Base-by-base conservation (phyloP, 2,113 vertebrate species). In the Manacus vitellinus region DNA sequence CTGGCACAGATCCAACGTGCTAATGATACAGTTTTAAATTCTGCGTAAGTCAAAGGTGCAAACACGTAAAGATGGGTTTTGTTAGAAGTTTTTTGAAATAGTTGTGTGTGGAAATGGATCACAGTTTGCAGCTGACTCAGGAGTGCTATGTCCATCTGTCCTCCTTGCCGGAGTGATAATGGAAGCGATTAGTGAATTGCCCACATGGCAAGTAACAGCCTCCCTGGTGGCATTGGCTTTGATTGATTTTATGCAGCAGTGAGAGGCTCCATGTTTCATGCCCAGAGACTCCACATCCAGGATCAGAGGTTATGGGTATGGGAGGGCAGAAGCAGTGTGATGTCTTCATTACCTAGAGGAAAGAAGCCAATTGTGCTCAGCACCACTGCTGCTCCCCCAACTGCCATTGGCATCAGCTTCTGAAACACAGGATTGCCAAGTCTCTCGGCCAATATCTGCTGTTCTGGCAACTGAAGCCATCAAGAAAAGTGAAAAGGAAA, bases 291-390 rank as follows among this genome's bases (percentile, higher is more conserved):
- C 54, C 67, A 31, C n/a, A 18, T 74, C 87, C 73, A 61, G 9
- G 94, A 96, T 93, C 96, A 96, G 95, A 94, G 95, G 92, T 88
- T 94, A 78, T 58, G 43, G 72, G 39, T 68, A 35, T 93, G 80
- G 86, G 70, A 93, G 68, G 71, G 81, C 68, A 80, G 71, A 44
- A 92, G 74, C 82, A 67, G 66, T 85, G 31, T 96, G 94, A 97
- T 97, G 85, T 97, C 97, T 97, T 97, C 62, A 97, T 97, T 95
- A 93, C 59, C 28, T 76, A 75, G 49, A 90, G 79, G 91, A 95
- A 92, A 91, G 59, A 76, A 94, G 94, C 91, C 96, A 97, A 94
- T 70, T 87, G 49, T 41, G 73, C 92, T 91, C 79, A 88, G 76
- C 73, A 85, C 54, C 70, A 94, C 70, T 20, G 56, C 76, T 86